These are phyloP conservation scores for Prolemur simus DNA, from an alignment of 2,113 vertebrate species.

Conservation along the genomic window DNA sequence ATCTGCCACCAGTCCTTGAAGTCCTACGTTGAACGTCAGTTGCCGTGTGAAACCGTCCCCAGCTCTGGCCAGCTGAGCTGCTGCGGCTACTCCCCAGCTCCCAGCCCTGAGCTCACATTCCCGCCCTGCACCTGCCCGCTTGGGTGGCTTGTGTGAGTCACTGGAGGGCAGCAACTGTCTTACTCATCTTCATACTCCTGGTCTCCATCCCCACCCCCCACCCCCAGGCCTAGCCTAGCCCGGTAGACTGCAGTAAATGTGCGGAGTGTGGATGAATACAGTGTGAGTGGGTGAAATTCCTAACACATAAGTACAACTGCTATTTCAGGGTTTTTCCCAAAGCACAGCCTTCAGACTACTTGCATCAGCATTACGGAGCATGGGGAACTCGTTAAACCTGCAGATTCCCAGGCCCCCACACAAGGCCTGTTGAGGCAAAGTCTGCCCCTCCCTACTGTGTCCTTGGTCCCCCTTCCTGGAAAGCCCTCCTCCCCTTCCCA, in stretches of 20 bases:
- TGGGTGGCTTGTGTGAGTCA: accelerated
- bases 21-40: accelerated
- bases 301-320: neutral
- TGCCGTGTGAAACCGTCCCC: neutral
- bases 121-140: neutral
- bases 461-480: neutral
- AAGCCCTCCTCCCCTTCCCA: neutral
- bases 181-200: neutral
- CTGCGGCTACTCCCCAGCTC: accelerated
- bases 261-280: neutral
- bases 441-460: neutral
- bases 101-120: accelerated
- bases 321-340: neutral
- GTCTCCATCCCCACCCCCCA: neutral
- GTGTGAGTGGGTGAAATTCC: neutral
- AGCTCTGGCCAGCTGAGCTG: neutral
- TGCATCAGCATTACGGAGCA: neutral
- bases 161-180: neutral
- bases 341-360: neutral
- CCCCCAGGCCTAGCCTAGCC: neutral
- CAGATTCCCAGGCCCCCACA: neutral
- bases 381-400: neutral
- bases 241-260: accelerated
- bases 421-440: neutral
- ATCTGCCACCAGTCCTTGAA: neutral